phyloP scores from a whole-genome alignment of 92 coral and sea anemone genomes.

The Phenganax subtilis region DNA sequence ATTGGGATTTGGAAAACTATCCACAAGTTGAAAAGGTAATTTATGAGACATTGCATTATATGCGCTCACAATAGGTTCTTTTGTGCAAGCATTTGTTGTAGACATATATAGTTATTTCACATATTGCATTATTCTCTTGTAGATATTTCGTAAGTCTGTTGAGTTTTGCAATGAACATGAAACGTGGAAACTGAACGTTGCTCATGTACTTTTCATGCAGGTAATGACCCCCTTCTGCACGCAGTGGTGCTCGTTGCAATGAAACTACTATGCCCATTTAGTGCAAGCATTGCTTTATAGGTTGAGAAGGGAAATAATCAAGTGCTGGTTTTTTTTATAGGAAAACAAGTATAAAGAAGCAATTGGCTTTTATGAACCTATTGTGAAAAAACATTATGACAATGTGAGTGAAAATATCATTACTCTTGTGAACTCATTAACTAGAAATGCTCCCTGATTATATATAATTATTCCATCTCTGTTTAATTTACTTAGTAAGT shows the following conservation, averaged over 20 bases:
- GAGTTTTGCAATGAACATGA: slow-evolving; percentile 99
- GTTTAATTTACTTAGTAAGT: too few relatives aligned
- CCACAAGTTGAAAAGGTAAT: slow-evolving; percentile 97
- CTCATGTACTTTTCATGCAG: slow-evolving; percentile 99
- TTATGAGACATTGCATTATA: not conserved
- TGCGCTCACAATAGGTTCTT: not conserved
- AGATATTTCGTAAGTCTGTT: slow-evolving; percentile 99
- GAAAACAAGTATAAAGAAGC: slow-evolving; percentile 99
- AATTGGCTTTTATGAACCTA: slow-evolving; percentile 96
- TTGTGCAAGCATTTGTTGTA: not conserved
- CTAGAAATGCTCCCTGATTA: not conserved
- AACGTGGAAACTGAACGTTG: slow-evolving; percentile 94
- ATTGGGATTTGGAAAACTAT: slow-evolving; percentile 96
- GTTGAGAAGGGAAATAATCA: too few relatives aligned
- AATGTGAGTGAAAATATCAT: slow-evolving; percentile 55
- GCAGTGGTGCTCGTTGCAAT: not conserved
- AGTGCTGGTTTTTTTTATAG: slow-evolving; percentile 33
- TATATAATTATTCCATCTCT: not conserved
- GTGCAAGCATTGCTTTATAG: too few relatives aligned
- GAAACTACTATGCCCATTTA: not conserved
- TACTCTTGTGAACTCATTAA: not conserved
- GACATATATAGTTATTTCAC: not conserved
- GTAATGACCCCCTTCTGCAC: slow-evolving; percentile 35
- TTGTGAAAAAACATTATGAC: slow-evolving; percentile 95
- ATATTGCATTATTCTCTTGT: not conserved